A percentile compares a stretch with the other conserved stretches of the same genome.
Evolutionary conservation across 2,113 vertebrate species (phyloP).

Genomic region (Pseudopipra pipra): DNA sequence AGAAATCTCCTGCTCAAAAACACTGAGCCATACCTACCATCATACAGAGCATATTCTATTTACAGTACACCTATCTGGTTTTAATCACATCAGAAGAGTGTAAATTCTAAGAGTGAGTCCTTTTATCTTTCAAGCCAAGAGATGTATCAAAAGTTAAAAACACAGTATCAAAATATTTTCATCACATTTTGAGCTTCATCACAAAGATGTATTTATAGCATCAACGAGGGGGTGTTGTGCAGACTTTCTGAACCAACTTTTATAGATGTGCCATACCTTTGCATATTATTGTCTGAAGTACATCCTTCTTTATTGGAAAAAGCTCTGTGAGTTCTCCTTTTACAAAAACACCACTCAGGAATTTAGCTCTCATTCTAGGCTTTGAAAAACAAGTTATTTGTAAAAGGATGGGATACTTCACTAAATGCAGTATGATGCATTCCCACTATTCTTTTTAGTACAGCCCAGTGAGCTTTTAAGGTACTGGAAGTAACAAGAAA

Average conservation of each 20-base stretch:
- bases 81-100: slow-evolving; percentile 64
- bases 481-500: background rate
- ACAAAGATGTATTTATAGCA: slow-evolving; percentile 48
- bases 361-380: background rate
- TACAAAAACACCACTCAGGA: background rate
- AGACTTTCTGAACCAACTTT: slow-evolving; percentile 1
- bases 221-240: background rate
- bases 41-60: slow-evolving; percentile 56
- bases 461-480: background rate
- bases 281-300: background rate
- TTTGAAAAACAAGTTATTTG: slow-evolving; percentile 2
- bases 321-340: background rate
- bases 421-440: background rate
- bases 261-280: background rate
- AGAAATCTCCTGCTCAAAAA: slow-evolving; percentile 68
- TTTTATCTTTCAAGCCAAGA: slow-evolving; percentile 71
- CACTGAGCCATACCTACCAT: slow-evolving; percentile 54
- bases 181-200: slow-evolving; percentile 50
- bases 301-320: background rate
- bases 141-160: slow-evolving; percentile 61
- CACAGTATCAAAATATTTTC: slow-evolving; percentile 61
- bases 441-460: background rate
- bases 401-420: background rate
- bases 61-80: slow-evolving; percentile 58
- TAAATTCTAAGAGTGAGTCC: slow-evolving; percentile 47